These are phyloP conservation scores for Trachelus troglodyta DNA, from an alignment of 2,888 invertebrate species.

Conservation along the genomic window DNA sequence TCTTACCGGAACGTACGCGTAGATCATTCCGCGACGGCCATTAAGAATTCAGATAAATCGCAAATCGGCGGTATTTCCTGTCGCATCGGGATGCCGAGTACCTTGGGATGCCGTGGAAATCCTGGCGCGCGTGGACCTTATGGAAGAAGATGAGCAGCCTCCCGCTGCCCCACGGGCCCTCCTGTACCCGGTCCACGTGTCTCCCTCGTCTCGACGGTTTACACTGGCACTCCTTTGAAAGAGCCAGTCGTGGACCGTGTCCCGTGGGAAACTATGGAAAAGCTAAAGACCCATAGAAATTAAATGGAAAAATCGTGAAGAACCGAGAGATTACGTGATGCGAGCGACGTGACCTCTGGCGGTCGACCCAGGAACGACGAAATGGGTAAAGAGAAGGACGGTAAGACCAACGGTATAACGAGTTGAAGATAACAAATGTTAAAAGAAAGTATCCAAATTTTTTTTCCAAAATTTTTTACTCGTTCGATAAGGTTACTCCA, in stretches of 20 bases:
- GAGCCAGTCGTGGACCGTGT: conserved; percentile 26
- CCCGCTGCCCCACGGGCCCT: neutral
- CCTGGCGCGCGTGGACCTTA: neutral
- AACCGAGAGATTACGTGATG: conserved; percentile 38
- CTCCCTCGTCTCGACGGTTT: conserved; percentile 32
- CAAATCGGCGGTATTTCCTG: conserved; percentile 52
- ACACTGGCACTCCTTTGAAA: conserved; percentile 33
- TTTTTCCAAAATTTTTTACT: too few relatives aligned
- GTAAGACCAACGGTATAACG: neutral
- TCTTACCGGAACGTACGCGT: conserved; percentile 19
- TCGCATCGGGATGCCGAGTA: conserved; percentile 37
- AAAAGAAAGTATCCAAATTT: too few relatives aligned
- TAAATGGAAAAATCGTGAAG: conserved; percentile 9
- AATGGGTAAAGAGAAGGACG: conserved; percentile 33
- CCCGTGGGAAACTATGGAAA: conserved; percentile 13
- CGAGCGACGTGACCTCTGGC: conserved; percentile 52
- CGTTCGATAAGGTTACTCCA: neutral
- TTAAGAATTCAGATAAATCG: conserved; percentile 60
- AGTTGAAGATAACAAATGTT: too few relatives aligned
- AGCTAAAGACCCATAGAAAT: neutral
- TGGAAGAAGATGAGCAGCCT: neutral
- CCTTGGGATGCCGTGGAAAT: conserved; percentile 29
- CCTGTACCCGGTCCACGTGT: neutral
- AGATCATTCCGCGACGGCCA: conserved; percentile 10
- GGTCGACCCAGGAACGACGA: conserved; percentile 45